phyloP scores from a whole-genome alignment of 2,797 vertebrate species.

The Galago senegalensis region DNA sequence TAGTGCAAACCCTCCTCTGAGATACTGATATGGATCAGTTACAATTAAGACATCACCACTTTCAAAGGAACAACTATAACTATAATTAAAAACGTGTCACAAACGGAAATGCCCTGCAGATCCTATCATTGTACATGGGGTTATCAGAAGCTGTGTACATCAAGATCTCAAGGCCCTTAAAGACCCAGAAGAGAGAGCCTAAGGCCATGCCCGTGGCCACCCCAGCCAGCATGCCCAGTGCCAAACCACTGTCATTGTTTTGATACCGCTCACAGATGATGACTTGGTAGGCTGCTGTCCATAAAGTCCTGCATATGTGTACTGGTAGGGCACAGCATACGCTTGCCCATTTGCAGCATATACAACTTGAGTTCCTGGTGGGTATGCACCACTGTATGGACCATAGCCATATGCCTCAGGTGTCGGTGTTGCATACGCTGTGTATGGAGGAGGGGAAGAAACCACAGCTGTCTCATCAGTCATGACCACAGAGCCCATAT shows the following conservation, averaged over 20 bases:
- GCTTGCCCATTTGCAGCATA: too few species aligned
- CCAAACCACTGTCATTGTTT: slow-evolving; percentile 93
- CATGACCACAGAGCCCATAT: too few species aligned
- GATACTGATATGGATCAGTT: slow-evolving; percentile 77
- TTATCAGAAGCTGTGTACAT: slow-evolving; percentile 83
- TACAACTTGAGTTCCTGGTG: too few species aligned
- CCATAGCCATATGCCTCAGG: too few species aligned
- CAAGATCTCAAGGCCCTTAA: slow-evolving; percentile 88
- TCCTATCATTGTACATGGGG: slow-evolving; percentile 83
- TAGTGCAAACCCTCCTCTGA: slow-evolving; percentile 75
- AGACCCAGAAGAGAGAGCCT: slow-evolving; percentile 97
- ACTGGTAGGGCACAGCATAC: too few species aligned
- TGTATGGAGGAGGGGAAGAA: too few species aligned
- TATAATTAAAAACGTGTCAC: slow-evolving; percentile 83
- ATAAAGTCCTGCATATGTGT: too few species aligned
- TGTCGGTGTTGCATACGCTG: too few species aligned
- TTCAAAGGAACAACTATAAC: slow-evolving; percentile 85
- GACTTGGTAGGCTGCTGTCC: slow-evolving; percentile 91
- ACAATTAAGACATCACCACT: slow-evolving; percentile 83
- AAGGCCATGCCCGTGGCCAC: slow-evolving; percentile 97
- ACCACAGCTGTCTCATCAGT: too few species aligned
- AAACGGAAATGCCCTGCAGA: slow-evolving; percentile 86
- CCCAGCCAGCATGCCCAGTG: slow-evolving; percentile 96
- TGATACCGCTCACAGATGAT: slow-evolving; percentile 94
- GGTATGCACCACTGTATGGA: too few species aligned